Evolutionary conservation across 2,113 vertebrate genomes (phyloP).

Genomic region (Ciconia boyciana): DNA sequence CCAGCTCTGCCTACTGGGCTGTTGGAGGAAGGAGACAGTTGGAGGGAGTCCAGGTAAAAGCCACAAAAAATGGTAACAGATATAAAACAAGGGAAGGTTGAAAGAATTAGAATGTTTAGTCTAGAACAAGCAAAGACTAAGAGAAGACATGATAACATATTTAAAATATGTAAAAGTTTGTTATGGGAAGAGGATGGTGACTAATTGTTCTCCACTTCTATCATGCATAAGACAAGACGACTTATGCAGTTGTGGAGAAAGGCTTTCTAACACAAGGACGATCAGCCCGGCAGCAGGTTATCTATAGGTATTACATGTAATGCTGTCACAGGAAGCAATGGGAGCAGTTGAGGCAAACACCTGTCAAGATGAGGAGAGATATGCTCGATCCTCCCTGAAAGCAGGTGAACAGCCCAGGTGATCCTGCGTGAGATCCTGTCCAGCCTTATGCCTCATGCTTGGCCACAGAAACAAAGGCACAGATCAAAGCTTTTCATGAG

Average conservation of each 20-base stretch:
- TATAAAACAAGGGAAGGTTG: not conserved
- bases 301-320: not conserved
- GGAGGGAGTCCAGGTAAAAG: conserved; percentile 18
- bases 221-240: not conserved
- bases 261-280: not conserved
- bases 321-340: fast-evolving
- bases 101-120: conserved; percentile 28
- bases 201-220: not conserved
- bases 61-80: not conserved
- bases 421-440: not conserved
- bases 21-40: not conserved
- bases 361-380: not conserved
- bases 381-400: not conserved
- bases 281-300: not conserved
- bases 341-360: not conserved
- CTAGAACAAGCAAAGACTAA: not conserved
- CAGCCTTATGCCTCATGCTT: not conserved
- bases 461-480: not conserved
- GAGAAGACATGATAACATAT: not conserved
- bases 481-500: not conserved
- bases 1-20: not conserved
- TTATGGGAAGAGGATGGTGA: not conserved
- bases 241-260: not conserved
- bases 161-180: not conserved
- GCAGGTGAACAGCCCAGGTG: not conserved